Conservation (phyloP, 1,140 invertebrate species). For the Brachionus plicatilis region DNA sequence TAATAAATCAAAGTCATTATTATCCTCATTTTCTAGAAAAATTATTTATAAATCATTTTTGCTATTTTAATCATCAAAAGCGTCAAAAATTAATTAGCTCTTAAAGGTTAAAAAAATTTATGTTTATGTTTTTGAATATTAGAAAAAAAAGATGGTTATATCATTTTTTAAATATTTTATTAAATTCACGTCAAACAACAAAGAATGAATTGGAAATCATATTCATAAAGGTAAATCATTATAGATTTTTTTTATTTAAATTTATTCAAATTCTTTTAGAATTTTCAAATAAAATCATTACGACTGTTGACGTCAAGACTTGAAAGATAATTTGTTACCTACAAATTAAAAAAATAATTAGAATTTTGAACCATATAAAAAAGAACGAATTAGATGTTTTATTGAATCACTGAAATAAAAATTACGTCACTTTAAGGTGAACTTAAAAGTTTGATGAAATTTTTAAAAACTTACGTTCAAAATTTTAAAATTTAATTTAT, state of each 20-base stretch:
- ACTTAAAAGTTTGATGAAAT: not conserved
- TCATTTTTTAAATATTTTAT: not conserved
- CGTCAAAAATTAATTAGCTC: not conserved
- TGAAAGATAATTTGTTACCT: not conserved
- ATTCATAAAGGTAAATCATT: not conserved
- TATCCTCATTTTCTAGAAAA: not conserved
- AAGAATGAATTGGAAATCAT: not conserved
- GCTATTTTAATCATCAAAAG: not conserved
- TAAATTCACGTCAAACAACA: no score
- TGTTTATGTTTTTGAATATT: not conserved
- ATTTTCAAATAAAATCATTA: not conserved
- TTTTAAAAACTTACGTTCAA: not conserved
- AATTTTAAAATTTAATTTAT: conserved; percentile 11
- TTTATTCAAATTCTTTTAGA: not conserved
- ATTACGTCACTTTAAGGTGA: not conserved
- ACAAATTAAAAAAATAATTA: not conserved
- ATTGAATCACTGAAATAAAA: no score
- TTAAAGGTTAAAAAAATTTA: not conserved
- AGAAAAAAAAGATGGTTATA: not conserved
- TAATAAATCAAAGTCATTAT: not conserved
- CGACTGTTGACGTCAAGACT: conserved; percentile 1
- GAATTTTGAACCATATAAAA: not conserved
- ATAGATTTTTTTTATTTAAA: not conserved
- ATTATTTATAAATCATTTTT: not conserved
- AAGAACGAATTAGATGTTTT: no score